Conservation (phyloP, 2,888 invertebrate species). For the Diogma glabrata region DNA sequence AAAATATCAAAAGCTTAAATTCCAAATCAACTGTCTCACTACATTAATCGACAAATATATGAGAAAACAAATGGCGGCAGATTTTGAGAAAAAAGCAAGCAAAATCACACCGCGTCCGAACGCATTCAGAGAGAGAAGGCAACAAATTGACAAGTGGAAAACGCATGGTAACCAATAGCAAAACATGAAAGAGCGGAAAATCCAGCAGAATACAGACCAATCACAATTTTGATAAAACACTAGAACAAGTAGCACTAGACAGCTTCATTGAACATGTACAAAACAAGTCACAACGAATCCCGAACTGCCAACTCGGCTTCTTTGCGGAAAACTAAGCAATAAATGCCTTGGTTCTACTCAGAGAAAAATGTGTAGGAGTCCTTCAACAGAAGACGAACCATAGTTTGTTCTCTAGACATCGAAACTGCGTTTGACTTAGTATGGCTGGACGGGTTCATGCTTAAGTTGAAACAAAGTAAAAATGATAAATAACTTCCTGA, state of each 20-base stretch:
- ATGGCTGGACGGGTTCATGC: not conserved
- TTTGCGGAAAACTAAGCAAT: not conserved
- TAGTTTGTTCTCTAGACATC: not conserved
- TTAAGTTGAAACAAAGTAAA: not conserved
- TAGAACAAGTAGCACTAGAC: not conserved
- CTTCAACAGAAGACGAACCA: not conserved
- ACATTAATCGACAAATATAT: not conserved
- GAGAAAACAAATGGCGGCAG: not conserved
- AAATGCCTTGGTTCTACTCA: not conserved
- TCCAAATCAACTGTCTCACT: not conserved
- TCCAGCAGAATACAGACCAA: not conserved
- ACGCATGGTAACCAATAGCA: not conserved
- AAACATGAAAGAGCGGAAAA: not conserved
- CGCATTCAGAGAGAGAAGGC: too few relatives aligned
- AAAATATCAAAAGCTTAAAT: not conserved
- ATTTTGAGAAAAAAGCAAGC: too few relatives aligned
- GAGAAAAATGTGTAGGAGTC: not conserved
- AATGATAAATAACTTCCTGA: not conserved
- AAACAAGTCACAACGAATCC: not conserved
- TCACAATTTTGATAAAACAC: not conserved
- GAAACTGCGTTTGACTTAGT: not conserved
- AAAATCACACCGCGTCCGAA: too few relatives aligned
- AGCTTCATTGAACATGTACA: not conserved
- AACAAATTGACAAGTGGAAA: too few relatives aligned
- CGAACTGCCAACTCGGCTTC: not conserved